Base-by-base conservation (phyloP, 2,113 vertebrate species). In the Plecotus auritus region DNA sequence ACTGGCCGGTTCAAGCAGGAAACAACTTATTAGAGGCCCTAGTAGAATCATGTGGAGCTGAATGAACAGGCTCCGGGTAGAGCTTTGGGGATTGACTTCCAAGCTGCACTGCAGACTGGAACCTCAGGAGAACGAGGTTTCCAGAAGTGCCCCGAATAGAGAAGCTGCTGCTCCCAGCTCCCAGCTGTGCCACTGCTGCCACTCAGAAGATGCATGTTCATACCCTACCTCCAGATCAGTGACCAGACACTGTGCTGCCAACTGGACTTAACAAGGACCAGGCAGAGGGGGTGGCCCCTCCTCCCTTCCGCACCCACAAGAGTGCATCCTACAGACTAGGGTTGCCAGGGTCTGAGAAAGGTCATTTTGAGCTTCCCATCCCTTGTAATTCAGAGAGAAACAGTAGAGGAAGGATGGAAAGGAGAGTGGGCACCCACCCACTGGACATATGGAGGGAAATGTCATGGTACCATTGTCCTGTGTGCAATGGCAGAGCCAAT, bases 401-500 rank as follows among this genome's bases (percentile, higher is more conserved):
- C 5, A 3, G 59, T 0, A 35, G n/a, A 10, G 32, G 30, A 16
- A 49, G 11, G 47, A 6, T 1, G 59, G 49, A 17, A 42, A 14
- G 45, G 22, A 42, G 5, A 14, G 37, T 2, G 40, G 2, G 17
- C 26, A 3, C 4, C 16, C 18, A 0, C 6, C n/a, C 13, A 0
- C 20, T 30, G 23, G 3, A 0, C 8, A 28, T 28, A 20, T 1
- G 0, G 0, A 49, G 10, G 1, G 56, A 1, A 4, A 4, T 12
- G 12, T 9, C 2, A 11, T 3, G 28, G 22, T 11, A 4, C 28
- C 26, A 12, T 3, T 3, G 51, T 20, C 35, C 23, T 30, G 0
- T 0, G 9, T 11, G 0, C 26, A 0, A 3, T 1, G 22, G 23
- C 4, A 1, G 11, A 5, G 1, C 5, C 4, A 1, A 20, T 0